Base-by-base conservation (phyloP, 2,113 vertebrate species). In the Coreoperca whiteheadi region DNA sequence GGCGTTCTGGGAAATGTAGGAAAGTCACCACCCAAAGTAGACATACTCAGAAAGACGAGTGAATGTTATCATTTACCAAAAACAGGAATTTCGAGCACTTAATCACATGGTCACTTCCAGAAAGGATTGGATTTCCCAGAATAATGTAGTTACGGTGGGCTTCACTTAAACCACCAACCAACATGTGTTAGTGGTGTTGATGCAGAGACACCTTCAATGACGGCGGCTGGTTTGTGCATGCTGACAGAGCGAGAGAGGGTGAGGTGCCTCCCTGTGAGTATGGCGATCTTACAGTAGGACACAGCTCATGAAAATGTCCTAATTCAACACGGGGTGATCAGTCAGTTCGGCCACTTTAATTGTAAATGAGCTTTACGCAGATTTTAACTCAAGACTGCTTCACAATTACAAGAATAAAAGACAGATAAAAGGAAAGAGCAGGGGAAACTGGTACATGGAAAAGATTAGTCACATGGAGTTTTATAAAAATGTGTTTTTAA, bases 1-100 rank as follows among this genome's bases (percentile, higher is more conserved):
- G 8, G 56, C 43, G 39, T 61, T 63, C 9, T 71, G 57, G 57
- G 77, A 63, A 63, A 41, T 71, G 66, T 28, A 79, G 66, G 67
- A 25, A 10, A 60, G 6, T 12, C 16, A 20, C 9, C 59, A 25
- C 30, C 25, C 20, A n/a, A 8, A 34, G 18, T 23, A 60, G 59
- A 37, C 18, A 61, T 11, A 21, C 5, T 16, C 34, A n/a, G 28
- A 60, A 8, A 32, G 28, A 34, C 20, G 8, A 60, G 8, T 8
- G 16, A 60, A 20, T 34, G 57, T 20, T 60, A 4, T 20, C 30
- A 20, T 9, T 25, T 15, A 65, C 63, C 11, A 46, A 46, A 30
- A 43, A 25, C 15, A 48, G 16, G 18, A 20, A 50, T 4, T 46
- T 46, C 14, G 14, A 46, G 43, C 14, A 20, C 16, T 50, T 50